A percentile compares a stretch with the other conserved stretches of the same genome.
These are phyloP conservation scores for Lysiphlebus fabarum DNA, from an alignment of 1,140 invertebrate species.

Conservation along the genomic window DNA sequence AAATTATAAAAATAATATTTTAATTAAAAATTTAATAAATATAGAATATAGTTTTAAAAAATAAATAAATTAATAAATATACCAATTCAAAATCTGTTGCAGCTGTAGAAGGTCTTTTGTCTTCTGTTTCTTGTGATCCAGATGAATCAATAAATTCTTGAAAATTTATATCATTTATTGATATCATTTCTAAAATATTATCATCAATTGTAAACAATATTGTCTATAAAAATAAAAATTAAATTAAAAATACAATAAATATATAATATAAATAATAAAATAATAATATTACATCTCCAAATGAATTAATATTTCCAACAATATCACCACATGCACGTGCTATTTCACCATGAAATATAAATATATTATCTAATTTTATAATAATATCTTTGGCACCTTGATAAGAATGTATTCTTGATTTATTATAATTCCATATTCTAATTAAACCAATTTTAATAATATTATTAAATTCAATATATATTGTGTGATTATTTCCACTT, in stretches of 20 bases:
- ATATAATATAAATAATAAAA: no score
- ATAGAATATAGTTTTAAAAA: no score
- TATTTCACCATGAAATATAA: constrained; percentile 79
- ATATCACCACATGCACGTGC: constrained; percentile 71
- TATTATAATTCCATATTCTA: constrained; percentile 85
- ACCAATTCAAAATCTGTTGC: no score
- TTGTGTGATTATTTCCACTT: constrained; percentile 56
- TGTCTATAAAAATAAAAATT: constrained; percentile 18
- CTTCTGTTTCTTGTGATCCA: constrained; percentile 33
- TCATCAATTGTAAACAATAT: constrained; percentile 77
- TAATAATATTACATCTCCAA: constrained; percentile 71
- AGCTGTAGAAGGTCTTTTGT: constrained; percentile 61
- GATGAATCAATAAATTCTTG: constrained; percentile 53
- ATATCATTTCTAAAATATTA: constrained; percentile 69
- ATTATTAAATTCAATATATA: constrained; percentile 61
- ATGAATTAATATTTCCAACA: constrained; percentile 65
- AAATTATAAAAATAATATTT: no score
- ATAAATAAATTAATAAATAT: no score
- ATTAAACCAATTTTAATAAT: constrained; percentile 65
- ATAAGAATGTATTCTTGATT: constrained; percentile 77
- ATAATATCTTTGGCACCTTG: constrained; percentile 69
- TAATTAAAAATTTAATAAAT: no score
- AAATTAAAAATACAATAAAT: no score
- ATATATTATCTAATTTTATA: constrained; percentile 65
- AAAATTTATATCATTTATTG: constrained; percentile 68